Evolutionary conservation across 1,140 invertebrate species (phyloP).

Genomic region (Macrostomum lignano): DNA sequence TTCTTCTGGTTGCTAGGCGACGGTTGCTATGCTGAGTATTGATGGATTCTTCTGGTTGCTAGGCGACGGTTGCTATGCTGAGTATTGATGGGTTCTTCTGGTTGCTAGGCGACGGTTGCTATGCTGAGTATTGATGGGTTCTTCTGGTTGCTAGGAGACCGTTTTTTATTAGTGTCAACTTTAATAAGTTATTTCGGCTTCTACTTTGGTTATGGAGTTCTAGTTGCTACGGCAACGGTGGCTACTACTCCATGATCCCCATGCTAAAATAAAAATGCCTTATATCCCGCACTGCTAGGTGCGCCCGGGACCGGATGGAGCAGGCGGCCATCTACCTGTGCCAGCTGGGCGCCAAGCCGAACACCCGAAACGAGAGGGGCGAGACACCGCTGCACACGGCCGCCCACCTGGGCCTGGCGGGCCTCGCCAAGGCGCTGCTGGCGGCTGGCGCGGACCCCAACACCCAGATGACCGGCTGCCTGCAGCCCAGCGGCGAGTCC

Average conservation of each 20-base stretch:
- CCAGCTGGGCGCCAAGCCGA: conserved; percentile 30
- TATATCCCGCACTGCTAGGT: conserved; percentile 8
- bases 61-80: no score
- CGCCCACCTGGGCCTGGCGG: conserved; percentile 37
- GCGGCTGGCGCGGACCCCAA: conserved; percentile 40
- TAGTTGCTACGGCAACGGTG: conserved; percentile 40
- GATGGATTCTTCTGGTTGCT: no score
- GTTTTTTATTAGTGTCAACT: no score
- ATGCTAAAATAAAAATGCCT: conserved; percentile 6
- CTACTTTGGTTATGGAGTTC: no score
- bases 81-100: no score
- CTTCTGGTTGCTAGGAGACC: no score
- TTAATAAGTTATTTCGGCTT: no score
- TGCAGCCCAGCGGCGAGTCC: not conserved
- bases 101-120: no score
- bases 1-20: no score
- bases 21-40: no score
- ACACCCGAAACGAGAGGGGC: conserved; percentile 19
- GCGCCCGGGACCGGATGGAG: conserved; percentile 33
- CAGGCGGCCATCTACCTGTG: conserved; percentile 44
- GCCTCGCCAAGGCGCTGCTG: conserved; percentile 36
- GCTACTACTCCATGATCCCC: no score
- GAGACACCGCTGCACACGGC: conserved; percentile 42
- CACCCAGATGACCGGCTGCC: conserved; percentile 30
- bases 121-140: no score